These are phyloP conservation scores for Matsumyia berberina DNA, from an alignment of 2,888 invertebrate genomes.

Conservation along the genomic window DNA sequence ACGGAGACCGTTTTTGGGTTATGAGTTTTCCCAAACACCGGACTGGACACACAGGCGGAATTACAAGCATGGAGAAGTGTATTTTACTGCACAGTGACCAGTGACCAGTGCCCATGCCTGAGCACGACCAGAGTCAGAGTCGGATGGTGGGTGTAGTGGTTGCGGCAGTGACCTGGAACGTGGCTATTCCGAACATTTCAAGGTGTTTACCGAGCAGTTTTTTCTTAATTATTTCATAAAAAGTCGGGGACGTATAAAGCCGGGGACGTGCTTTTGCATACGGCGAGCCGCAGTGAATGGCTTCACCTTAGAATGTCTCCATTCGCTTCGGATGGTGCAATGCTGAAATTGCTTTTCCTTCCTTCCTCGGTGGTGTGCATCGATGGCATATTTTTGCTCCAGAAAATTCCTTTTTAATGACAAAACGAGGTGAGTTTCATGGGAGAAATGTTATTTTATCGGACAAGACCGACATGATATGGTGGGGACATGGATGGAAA, in stretches of 20 bases:
- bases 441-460: not conserved
- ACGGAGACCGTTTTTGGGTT: conserved; percentile 66
- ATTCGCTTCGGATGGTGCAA: conserved; percentile 34
- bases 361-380: not conserved
- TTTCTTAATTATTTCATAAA: conserved; percentile 29
- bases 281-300: conserved; percentile 16
- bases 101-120: not conserved
- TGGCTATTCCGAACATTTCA: conserved; percentile 45
- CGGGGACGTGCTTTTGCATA: conserved; percentile 65
- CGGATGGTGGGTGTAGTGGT: conserved; percentile 37
- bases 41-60: conserved; percentile 38
- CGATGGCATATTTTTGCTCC: conserved; percentile 40
- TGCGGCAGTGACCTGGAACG: conserved; percentile 48
- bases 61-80: conserved; percentile 50
- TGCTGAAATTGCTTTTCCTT: conserved; percentile 53
- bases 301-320: conserved; percentile 9
- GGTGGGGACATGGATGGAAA: conserved; percentile 50
- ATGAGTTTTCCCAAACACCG: conserved; percentile 50
- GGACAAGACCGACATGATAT: conserved; percentile 1
- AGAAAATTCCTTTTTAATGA: conserved; percentile 28
- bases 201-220: conserved; percentile 61
- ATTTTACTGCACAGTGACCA: conserved; percentile 10
- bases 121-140: conserved; percentile 38
- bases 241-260: not conserved
- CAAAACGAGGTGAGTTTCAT: not conserved